These are phyloP conservation scores for Leptatherina wallacei DNA, from an alignment of 2,797 vertebrate species.

Conservation along the genomic window DNA sequence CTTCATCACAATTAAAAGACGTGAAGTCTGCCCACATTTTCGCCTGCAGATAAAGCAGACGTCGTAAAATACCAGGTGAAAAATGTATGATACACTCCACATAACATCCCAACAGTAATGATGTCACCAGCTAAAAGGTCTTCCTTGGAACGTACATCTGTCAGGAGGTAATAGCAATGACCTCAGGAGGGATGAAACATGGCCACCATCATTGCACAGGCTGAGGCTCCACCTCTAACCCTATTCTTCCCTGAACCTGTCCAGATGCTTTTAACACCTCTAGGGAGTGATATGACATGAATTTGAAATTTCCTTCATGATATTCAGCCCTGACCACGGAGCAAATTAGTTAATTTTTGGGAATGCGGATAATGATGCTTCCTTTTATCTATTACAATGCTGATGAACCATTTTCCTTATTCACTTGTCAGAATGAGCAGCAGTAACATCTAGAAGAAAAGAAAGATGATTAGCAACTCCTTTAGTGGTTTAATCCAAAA, in stretches of 20 bases:
- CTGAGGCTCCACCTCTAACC: slow-evolving; percentile 41
- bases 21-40: background rate
- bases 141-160: slow-evolving; percentile 23
- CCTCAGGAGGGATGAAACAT: slow-evolving; percentile 39
- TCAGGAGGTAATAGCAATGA: slow-evolving; percentile 36
- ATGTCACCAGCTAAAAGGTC: slow-evolving; percentile 62
- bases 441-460: background rate
- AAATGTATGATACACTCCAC: slow-evolving; percentile 33
- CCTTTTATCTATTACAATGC: background rate
- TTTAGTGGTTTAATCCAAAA: background rate
- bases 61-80: slow-evolving; percentile 24
- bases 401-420: background rate
- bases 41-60: background rate
- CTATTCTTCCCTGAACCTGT: slow-evolving; percentile 6
- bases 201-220: slow-evolving; percentile 7
- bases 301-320: slow-evolving; percentile 38
- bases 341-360: slow-evolving; percentile 36
- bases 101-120: slow-evolving; percentile 13
- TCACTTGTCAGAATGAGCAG: background rate
- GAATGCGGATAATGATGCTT: background rate
- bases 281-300: slow-evolving; percentile 36
- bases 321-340: slow-evolving; percentile 12
- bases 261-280: slow-evolving; percentile 22
- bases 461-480: background rate
- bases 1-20: background rate